Conservation (phyloP, 1,140 invertebrate genomes). For the Drosophila mojavensis region DNA sequence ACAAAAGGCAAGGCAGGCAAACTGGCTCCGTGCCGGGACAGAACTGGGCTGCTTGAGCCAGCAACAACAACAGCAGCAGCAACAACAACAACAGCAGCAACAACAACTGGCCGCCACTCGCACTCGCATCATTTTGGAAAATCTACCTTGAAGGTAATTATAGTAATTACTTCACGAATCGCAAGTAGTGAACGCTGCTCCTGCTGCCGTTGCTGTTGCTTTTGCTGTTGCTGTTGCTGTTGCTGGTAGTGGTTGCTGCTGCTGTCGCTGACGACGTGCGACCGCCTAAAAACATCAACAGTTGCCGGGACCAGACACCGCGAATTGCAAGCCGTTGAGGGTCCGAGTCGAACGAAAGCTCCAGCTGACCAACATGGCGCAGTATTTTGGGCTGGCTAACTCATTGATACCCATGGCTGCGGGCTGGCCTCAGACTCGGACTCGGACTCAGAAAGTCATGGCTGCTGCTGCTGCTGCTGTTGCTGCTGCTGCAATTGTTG, state of each 20-base stretch:
- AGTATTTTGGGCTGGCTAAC: conserved; percentile 58
- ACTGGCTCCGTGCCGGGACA: conserved; percentile 36
- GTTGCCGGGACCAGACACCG: conserved; percentile 60
- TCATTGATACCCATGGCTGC: conserved; percentile 72
- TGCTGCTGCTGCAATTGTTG: conserved; percentile 25
- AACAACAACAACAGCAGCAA: background rate
- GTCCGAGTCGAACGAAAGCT: conserved; percentile 9
- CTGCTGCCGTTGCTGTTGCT: conserved; percentile 22
- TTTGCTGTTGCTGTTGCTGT: conserved; percentile 25
- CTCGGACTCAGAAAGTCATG: conserved; percentile 57
- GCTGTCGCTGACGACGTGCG: conserved; percentile 79
- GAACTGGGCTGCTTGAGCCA: conserved; percentile 10
- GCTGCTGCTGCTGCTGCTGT: conserved; percentile 50
- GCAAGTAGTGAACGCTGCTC: conserved; percentile 77
- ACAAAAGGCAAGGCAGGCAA: conserved; percentile 65
- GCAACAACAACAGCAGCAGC: background rate
- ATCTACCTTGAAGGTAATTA: conserved; percentile 84
- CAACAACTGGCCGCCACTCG: conserved; percentile 44
- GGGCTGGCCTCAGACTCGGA: conserved; percentile 32
- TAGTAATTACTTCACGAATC: conserved; percentile 84
- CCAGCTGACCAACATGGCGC: conserved; percentile 57
- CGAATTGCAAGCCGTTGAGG: conserved; percentile 33
- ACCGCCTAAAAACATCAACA: conserved; percentile 84
- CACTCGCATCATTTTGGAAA: conserved; percentile 83
- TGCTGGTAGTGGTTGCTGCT: conserved; percentile 22